Evolutionary conservation across 1,140 invertebrate species (phyloP), one percentile per base, ranked within the genome.

Genomic region (Oppia nitens): DNA sequence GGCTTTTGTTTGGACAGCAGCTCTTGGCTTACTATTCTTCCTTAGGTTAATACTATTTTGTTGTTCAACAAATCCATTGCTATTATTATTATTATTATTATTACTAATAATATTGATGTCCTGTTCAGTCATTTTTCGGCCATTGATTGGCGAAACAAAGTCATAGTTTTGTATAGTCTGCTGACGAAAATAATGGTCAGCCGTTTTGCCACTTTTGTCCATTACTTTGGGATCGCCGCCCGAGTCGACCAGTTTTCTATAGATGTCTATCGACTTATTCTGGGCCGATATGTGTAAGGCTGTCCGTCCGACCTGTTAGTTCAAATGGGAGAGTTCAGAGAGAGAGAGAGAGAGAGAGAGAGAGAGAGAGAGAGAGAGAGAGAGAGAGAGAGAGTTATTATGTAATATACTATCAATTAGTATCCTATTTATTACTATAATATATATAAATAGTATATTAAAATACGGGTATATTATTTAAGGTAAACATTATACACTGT

Each of bases 131-230:
- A 17, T 40, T 9, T 40, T 17, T 40, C 6, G 17, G 6, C 32
- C 32, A 40, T 40, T 40, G 6, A 17, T 9, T 40, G 32, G 32
- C 32, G 32, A 40, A 17, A 40, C 32, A 40, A 40, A 40, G 32
- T 40, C 32, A 17, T 26, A 20, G 25, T 28, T 45, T 6, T 21
- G 26, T 9, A 23, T 54, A 9, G 53, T 17, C 20, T 58, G 53
- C 11, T 52, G 47, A 47, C 58, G 58, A 48, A 65, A 47, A 55
- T 68, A 68, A 50, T 64, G 62, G 47, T 68, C 66, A 2, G 67
- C 63, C 9, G 66, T 64, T 63, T 64, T 59, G 25, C 67, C 67
- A 61, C 61, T 68, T 62, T 66, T 53, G 60, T 68, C 67, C 6
- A 65, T 47, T 3, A 63, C 53, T 50, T 54, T 60, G 3, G 64